Conservation (phyloP, 2,888 invertebrate species). For the Leucoptera coffeella region DNA sequence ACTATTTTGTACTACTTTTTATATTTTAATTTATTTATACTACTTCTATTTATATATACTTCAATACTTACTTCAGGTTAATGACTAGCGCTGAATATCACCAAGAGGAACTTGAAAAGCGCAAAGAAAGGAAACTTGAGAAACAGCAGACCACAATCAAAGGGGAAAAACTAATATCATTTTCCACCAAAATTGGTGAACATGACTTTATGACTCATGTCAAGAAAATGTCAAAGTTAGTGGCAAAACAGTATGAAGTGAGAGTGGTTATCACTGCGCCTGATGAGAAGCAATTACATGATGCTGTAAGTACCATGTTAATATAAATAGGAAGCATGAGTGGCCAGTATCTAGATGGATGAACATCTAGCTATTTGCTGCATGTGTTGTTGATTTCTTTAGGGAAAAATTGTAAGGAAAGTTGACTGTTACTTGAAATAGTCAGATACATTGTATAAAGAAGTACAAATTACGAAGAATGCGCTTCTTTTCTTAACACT, state of each 20-base stretch:
- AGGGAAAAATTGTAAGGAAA: too few relatives aligned
- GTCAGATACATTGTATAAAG: too few relatives aligned
- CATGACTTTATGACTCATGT: slow-evolving; percentile 61
- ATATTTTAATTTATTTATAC: not conserved
- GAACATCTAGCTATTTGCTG: too few relatives aligned
- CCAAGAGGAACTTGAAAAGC: slow-evolving; percentile 51
- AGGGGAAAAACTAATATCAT: slow-evolving; percentile 58
- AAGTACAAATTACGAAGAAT: too few relatives aligned
- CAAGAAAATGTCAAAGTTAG: slow-evolving; percentile 60
- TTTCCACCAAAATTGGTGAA: slow-evolving; percentile 57
- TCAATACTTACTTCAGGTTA: slow-evolving; percentile 26
- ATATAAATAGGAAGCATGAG: too few relatives aligned
- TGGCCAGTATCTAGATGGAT: too few relatives aligned
- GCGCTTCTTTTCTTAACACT: too few relatives aligned
- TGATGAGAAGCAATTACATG: slow-evolving; percentile 20
- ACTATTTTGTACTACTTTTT: too few relatives aligned
- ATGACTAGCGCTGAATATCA: slow-evolving; percentile 62
- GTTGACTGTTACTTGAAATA: too few relatives aligned
- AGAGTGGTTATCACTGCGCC: slow-evolving; percentile 50
- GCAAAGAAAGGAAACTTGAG: slow-evolving; percentile 38
- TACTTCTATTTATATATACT: not conserved
- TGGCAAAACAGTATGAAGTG: slow-evolving; percentile 62
- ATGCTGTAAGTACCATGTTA: slow-evolving; percentile 7
- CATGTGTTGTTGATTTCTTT: too few relatives aligned
- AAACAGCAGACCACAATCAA: slow-evolving; percentile 34